Evolutionary conservation across 2,113 vertebrate species (phyloP), one percentile per base, ranked within the genome.

Genomic region (Cyprinodon brontotheroides): DNA sequence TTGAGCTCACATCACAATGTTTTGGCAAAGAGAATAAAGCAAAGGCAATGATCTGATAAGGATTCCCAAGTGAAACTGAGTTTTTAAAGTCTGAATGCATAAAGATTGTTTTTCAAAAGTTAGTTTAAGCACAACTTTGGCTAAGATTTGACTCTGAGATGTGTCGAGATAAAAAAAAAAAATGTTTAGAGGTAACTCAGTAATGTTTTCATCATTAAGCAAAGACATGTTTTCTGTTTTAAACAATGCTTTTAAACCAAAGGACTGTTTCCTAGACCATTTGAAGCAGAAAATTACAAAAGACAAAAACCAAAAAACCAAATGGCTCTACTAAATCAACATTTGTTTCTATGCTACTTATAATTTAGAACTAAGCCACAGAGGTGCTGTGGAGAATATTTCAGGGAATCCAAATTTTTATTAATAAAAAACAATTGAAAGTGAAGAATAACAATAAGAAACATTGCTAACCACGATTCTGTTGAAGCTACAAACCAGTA

Each of bases 11-110:
- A 29, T 76, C 50, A 66, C 22, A 62, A 38, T 68, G 53, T 79
- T 79, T 77, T 74, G 79, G 80, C 61, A 40, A 65, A 50, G 39
- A 20, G 12, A 59, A 17, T 36, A 13, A 14, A 69, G 61, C n/a
- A 60, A 70, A 45, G 39, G 62, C 29, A 61, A 61, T 3, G 50
- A 65, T 73, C 20, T 13, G 4, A 40, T 39, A 64, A 15, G 10
- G 62, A 5, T 39, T 64, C 62, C 37, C 13, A 15, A 61, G 22
- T 61, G 22, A 61, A 36, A 63, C 38, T 4, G 50, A 29, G 36
- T 38, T 62, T 62, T 14, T 7, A 15, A 1, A 3, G 61, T 38
- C 36, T 63, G 29, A 38, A 38, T 63, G 38, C 7, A 20, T 57
- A n/a, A 57, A 57, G 17, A 9, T 57, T 15, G 7, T 20, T 2